phyloP scores from a whole-genome alignment of 2,797 vertebrate species.

The Huso huso region DNA sequence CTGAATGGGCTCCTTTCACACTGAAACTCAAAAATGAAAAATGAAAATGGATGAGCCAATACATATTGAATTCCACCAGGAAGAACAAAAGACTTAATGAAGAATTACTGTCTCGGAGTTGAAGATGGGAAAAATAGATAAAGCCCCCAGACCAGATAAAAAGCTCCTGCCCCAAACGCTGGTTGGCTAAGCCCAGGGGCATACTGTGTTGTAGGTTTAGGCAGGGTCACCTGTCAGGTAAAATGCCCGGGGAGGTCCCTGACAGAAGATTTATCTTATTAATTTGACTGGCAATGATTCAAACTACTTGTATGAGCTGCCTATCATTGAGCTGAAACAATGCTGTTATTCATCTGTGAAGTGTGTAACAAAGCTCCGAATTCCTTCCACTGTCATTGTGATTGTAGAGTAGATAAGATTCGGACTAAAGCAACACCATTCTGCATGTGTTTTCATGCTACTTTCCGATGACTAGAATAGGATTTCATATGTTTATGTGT shows the following conservation, averaged over 20 bases:
- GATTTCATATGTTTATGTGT: too few species aligned
- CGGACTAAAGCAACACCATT: too few species aligned
- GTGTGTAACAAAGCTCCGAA: too few species aligned
- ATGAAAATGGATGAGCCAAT: constrained; percentile 13
- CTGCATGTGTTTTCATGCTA: too few species aligned
- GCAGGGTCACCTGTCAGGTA: constrained; percentile 14
- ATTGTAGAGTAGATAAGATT: too few species aligned
- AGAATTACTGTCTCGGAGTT: constrained; percentile 7
- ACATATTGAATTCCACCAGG: constrained; percentile 1
- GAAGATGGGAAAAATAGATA: constrained; percentile 13
- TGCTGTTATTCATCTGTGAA: neutral
- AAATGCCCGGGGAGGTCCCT: constrained; percentile 3
- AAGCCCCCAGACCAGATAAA: neutral
- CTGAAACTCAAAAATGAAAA: neutral
- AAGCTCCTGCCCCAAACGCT: neutral
- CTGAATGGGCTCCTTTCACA: neutral
- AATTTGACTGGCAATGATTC: constrained; percentile 14
- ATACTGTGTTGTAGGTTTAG: neutral
- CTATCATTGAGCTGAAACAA: neutral
- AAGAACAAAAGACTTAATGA: constrained; percentile 10
- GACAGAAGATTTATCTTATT: constrained; percentile 14
- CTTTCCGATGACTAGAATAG: too few species aligned
- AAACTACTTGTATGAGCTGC: constrained; percentile 3
- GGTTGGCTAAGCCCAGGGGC: constrained; percentile 1
- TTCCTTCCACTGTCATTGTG: too few species aligned